Base-by-base conservation (phyloP, 1,140 invertebrate species). In the Drosophila kikkawai region DNA sequence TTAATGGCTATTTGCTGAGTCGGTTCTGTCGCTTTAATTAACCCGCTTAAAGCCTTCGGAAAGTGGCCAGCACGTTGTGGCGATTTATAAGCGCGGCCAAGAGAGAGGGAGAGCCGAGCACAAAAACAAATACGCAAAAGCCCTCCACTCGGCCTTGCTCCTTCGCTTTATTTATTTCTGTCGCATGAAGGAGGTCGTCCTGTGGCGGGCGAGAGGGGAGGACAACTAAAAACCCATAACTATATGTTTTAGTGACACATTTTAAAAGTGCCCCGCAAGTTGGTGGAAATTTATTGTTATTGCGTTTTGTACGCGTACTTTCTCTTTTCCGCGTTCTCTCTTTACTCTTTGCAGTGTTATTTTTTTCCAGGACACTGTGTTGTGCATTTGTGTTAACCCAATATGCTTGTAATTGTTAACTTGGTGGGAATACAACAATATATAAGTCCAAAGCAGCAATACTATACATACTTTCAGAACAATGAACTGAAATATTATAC, bases 181-280 rank as follows among this genome's bases (percentile, higher is more conserved):
- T 71, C 50, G 64, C 37, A 26, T 57, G 64, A 57, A 48, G 75
- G 65, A 71, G 70, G 75, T 76, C 75, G 48, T 51, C 51, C 37
- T 50, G 64, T 6, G 37, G 22, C 50, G 42, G 50, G 5, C 12
- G 13, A 34, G 42, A 29, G n/a, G 37, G 53, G 19, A 34, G 73
- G 76, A 41, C 70, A 70, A 83, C 81, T 83, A 84, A 83, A 83
- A 83, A 83, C 76, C 81, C 80, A 83, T 84, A 84, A 84, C 81
- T 84, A 84, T 84, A 84, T 84, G 81, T 84, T 84, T 84, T 84
- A 84, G 81, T 84, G 81, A 84, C 81, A 84, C 81, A 84, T 84
- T 84, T 84, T 84, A 76, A 84, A 84, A 84, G 81, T 80, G 76
- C 81, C 71, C 66, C 75, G 81, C 81, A 84, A 83, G 80, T 84